Conservation (phyloP, 2,888 invertebrate species). For the Nemapogon koenigi region DNA sequence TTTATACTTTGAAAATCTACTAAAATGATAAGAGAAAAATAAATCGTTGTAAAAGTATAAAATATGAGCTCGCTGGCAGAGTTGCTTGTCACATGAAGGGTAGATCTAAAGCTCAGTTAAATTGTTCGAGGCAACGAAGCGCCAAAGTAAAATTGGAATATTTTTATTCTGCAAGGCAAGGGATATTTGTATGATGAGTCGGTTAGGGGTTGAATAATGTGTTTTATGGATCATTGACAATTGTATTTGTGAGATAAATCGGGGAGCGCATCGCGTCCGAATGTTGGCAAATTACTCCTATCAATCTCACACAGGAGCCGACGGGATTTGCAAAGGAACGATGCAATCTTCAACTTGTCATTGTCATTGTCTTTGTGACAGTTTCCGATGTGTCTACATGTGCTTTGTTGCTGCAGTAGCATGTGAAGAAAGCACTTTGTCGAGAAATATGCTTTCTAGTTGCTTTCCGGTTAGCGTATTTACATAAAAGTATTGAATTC, state of each 20-base stretch:
- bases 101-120: no score
- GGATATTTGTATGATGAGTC: constrained; percentile 24
- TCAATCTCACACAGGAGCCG: constrained; percentile 39
- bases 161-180: constrained; percentile 12
- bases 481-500: no score
- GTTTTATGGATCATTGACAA: constrained; percentile 31
- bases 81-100: no score
- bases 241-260: constrained; percentile 32
- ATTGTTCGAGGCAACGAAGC: constrained; percentile 5
- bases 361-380: constrained; percentile 27
- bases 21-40: no score
- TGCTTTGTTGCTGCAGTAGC: no score
- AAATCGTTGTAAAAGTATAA: no score
- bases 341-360: constrained; percentile 57
- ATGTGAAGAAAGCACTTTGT: no score
- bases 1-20: no score
- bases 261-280: constrained; percentile 27
- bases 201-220: constrained; percentile 28
- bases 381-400: constrained; percentile 7
- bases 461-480: no score
- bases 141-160: constrained; percentile 10
- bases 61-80: no score
- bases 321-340: constrained; percentile 37
- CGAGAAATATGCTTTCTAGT: no score
- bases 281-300: constrained; percentile 47